Percentiles rank a stretch among this genome's conserved stretches.
These are phyloP conservation scores for Bombus waltoni DNA, from an alignment of 1,140 invertebrate species.

Conservation along the genomic window DNA sequence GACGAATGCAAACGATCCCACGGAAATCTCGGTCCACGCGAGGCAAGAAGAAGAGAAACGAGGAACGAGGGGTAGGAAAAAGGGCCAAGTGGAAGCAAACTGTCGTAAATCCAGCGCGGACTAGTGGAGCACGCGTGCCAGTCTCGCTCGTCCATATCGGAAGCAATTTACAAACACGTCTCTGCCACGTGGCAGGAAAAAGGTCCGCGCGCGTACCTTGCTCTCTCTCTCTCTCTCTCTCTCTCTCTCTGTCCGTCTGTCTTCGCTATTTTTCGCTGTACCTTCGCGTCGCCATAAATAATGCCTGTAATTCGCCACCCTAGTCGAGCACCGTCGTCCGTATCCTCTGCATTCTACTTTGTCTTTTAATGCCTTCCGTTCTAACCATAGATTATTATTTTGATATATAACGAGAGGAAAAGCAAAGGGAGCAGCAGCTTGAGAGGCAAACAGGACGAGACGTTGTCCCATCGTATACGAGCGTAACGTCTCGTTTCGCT, in stretches of 20 bases:
- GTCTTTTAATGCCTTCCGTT: constrained; percentile 72
- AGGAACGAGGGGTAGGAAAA: constrained; percentile 13
- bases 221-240: neutral
- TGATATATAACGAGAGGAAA: constrained; percentile 54
- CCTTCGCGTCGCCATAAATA: constrained; percentile 64
- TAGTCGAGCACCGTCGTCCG: constrained; percentile 43
- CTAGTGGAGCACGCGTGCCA: constrained; percentile 55
- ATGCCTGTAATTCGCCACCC: constrained; percentile 62
- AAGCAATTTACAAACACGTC: constrained; percentile 73
- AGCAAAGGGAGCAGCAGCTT: neutral
- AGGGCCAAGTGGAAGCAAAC: constrained; percentile 34
- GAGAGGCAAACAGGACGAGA: constrained; percentile 1
- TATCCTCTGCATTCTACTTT: constrained; percentile 55
- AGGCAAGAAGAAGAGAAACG: neutral
- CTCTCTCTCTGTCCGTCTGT: constrained; percentile 6
- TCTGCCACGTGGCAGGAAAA: constrained; percentile 73
- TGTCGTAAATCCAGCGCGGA: constrained; percentile 61
- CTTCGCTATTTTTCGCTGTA: constrained; percentile 57
- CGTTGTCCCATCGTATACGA: neutral
- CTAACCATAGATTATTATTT: constrained; percentile 75
- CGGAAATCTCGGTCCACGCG: constrained; percentile 8
- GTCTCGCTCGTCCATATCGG: constrained; percentile 67
- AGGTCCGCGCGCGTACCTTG: constrained; percentile 10
- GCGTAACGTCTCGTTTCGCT: constrained; percentile 59
- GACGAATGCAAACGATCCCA: constrained; percentile 36